These are phyloP conservation scores for Parnassius mnemosyne DNA, from an alignment of 2,888 invertebrate species.

Conservation along the genomic window DNA sequence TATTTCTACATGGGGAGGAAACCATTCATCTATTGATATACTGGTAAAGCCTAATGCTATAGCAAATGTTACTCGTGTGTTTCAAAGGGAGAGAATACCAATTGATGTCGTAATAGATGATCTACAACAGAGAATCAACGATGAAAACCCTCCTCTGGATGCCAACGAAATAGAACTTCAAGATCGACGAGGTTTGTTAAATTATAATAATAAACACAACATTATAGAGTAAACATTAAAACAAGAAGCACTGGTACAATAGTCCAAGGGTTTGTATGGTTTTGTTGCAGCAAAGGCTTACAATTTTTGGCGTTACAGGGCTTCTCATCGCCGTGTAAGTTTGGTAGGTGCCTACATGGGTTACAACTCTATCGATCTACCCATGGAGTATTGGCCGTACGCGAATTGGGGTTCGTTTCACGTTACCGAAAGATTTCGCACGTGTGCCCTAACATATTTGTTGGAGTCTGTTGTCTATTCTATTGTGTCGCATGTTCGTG, in stretches of 20 bases:
- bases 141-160: constrained; percentile 87
- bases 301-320: constrained; percentile 81
- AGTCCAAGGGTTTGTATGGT: constrained; percentile 65
- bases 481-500: constrained; percentile 12
- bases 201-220: not conserved
- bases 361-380: constrained; percentile 77
- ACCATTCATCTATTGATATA: constrained; percentile 83
- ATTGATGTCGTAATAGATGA: constrained; percentile 88
- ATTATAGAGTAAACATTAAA: constrained; percentile 13
- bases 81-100: constrained; percentile 82
- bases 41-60: constrained; percentile 85
- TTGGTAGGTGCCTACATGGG: constrained; percentile 74
- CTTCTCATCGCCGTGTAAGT: constrained; percentile 62
- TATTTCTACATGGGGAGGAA: constrained; percentile 84
- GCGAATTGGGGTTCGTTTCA: constrained; percentile 82
- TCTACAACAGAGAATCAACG: constrained; percentile 88
- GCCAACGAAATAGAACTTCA: constrained; percentile 84
- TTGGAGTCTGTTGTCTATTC: constrained; percentile 17
- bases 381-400: constrained; percentile 81
- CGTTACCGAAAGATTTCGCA: constrained; percentile 13
- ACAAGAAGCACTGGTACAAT: constrained; percentile 28
- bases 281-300: constrained; percentile 80
- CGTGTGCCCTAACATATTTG: constrained; percentile 31
- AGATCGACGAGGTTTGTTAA: constrained; percentile 83
- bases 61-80: constrained; percentile 81